Percentiles rank a stretch among this genome's conserved stretches.
These are phyloP conservation scores for Sarcophaga rosellei DNA, from an alignment of 2,888 invertebrate genomes.

Conservation along the genomic window DNA sequence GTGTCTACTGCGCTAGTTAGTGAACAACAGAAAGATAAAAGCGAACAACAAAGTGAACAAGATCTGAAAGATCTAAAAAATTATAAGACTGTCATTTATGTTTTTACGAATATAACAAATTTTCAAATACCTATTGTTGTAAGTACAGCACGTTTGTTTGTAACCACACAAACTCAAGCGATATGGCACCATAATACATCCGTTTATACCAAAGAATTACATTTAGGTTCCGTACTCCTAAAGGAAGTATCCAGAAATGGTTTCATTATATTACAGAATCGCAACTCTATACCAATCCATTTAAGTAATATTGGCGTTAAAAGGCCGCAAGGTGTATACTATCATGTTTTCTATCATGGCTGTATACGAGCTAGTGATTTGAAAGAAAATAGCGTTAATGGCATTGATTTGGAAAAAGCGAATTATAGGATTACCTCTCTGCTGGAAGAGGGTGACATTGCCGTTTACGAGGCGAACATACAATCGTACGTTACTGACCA, in stretches of 20 bases:
- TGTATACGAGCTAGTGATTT: slow-evolving; percentile 79
- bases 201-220: slow-evolving; percentile 75
- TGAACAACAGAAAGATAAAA: slow-evolving; percentile 71
- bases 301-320: slow-evolving; percentile 78
- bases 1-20: slow-evolving; percentile 60
- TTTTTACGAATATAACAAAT: slow-evolving; percentile 82
- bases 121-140: slow-evolving; percentile 82
- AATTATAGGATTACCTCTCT: slow-evolving; percentile 74
- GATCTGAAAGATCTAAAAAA: slow-evolving; percentile 73
- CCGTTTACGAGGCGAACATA: slow-evolving; percentile 85
- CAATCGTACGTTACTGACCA: slow-evolving; percentile 85
- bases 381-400: slow-evolving; percentile 65
- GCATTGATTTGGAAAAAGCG: slow-evolving; percentile 64
- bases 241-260: slow-evolving; percentile 78
- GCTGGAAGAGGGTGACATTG: slow-evolving; percentile 74
- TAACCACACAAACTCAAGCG: slow-evolving; percentile 75
- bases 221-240: slow-evolving; percentile 79
- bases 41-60: slow-evolving; percentile 72
- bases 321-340: slow-evolving; percentile 76
- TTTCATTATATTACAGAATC: slow-evolving; percentile 77
- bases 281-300: slow-evolving; percentile 78
- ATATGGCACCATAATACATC: slow-evolving; percentile 69
- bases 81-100: slow-evolving; percentile 73
- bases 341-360: slow-evolving; percentile 82
- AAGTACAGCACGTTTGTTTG: slow-evolving; percentile 81